A percentile compares a stretch with the other conserved stretches of the same genome.
phyloP scores from a whole-genome alignment of 2,888 invertebrate genomes.

The Standfussiana lucernea region DNA sequence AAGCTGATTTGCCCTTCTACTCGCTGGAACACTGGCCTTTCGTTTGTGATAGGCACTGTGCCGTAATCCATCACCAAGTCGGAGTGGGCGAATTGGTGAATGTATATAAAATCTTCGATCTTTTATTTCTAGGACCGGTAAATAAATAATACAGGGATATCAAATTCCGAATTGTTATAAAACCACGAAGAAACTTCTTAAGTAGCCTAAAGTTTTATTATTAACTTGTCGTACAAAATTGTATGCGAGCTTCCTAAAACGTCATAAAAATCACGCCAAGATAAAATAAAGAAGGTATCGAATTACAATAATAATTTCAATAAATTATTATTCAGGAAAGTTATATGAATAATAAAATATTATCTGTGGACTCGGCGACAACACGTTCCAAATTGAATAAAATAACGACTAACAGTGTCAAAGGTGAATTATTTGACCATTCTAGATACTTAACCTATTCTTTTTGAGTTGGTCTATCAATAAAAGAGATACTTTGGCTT shows the following conservation, averaged over 20 bases:
- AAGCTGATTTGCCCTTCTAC: not conserved
- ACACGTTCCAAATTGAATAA: conserved; percentile 41
- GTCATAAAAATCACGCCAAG: conserved; percentile 6
- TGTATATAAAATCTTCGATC: no score
- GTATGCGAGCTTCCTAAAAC: conserved; percentile 5
- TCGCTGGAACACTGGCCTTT: not conserved
- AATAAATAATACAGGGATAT: not conserved
- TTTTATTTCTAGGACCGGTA: not conserved
- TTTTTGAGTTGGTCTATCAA: conserved; percentile 9
- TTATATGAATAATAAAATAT: conserved; percentile 55
- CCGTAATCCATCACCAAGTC: not conserved
- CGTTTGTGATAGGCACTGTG: not conserved
- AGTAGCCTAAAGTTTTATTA: conserved; percentile 2
- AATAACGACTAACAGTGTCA: conserved; percentile 51
- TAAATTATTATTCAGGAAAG: conserved; percentile 56
- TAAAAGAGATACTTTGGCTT: not conserved
- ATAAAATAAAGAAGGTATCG: conserved; percentile 36
- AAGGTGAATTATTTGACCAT: conserved; percentile 51
- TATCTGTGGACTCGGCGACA: conserved; percentile 34
- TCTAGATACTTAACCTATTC: conserved; percentile 28
- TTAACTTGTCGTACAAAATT: conserved; percentile 9
- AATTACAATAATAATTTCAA: conserved; percentile 44
- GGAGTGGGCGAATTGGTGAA: no score
- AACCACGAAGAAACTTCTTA: not conserved
- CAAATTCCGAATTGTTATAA: not conserved